These are phyloP conservation scores for Steinernema scapterisci DNA, from an alignment of 2,888 invertebrate species.

Conservation along the genomic window DNA sequence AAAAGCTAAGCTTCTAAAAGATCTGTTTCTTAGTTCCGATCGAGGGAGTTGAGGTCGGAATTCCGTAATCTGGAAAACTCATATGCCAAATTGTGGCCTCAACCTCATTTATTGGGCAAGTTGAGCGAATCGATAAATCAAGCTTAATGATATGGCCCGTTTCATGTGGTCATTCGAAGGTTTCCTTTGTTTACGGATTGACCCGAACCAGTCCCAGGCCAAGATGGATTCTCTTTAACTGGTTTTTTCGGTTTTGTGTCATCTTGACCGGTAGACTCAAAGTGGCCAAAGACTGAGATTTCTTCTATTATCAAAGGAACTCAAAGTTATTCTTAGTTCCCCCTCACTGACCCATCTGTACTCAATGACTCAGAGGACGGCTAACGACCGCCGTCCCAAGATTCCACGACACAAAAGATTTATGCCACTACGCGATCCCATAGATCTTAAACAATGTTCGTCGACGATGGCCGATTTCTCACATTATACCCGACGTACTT, in stretches of 20 bases:
- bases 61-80: no score
- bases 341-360: neutral
- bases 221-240: no score
- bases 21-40: no score
- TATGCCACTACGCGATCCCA: constrained; percentile 23
- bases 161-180: neutral
- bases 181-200: neutral
- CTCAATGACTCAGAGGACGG: constrained; percentile 1
- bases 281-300: no score
- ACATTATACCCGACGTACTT: neutral
- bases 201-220: no score
- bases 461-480: constrained; percentile 27
- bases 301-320: no score
- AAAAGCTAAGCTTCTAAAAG: no score
- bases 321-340: no score
- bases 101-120: neutral
- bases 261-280: no score
- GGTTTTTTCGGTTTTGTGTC: no score
- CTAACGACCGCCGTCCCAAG: neutral
- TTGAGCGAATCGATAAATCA: neutral
- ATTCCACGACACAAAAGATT: constrained; percentile 26
- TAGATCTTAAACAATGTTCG: constrained; percentile 19
- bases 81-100: no score
- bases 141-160: constrained; percentile 2
- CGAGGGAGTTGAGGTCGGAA: no score